Evolutionary conservation across 2,113 vertebrate genomes (phyloP), one percentile per base, ranked within the genome.

Genomic region (Butorides virescens): DNA sequence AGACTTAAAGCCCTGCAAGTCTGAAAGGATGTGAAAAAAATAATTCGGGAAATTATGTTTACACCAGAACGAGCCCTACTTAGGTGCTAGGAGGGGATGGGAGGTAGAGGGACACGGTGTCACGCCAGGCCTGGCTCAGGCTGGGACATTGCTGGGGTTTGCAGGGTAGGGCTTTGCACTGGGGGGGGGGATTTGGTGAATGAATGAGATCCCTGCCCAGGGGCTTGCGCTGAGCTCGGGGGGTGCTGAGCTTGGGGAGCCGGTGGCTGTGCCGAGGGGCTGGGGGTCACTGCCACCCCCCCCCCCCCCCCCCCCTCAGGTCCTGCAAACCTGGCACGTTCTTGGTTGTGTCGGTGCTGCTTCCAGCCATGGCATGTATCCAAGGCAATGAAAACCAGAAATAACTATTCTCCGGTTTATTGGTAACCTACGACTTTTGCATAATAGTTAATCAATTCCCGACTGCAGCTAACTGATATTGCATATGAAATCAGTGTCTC

Each of bases 251-350:
- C 37, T 37, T 1, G 1, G 25, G 63, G n/a, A 47, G 72, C 36
- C 0, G 7, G 36, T 1, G 7, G 56, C 56, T 5, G 2, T 20
- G 15, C 27, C 0, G 15, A 25, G 67, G 58, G 58, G 25, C 23
- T 13, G 2, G 23, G 13, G 23, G 36, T 27, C 36, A 32, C 73
- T 4, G 4, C 4, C 7, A n/a, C n/a, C n/a, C n/a, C n/a, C n/a
- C n/a, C n/a, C n/a, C n/a, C n/a, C n/a, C n/a, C n/a, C n/a, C n/a
- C 10, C 23, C 39, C 62, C 20, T 17, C 3, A 11, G 20, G 22
- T n/a, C 44, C 49, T 36, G 44, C 70, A n/a, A 13, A n/a, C 32
- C 59, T 26, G 44, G 49, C n/a, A 11, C 1, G 2, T 11, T 62
- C 73, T 46, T 34, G 37, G 23, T 21, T 23, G 58, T 23, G 14